These are phyloP conservation scores for Tetrao urogallus DNA, from an alignment of 2,113 vertebrate species.

Conservation along the genomic window DNA sequence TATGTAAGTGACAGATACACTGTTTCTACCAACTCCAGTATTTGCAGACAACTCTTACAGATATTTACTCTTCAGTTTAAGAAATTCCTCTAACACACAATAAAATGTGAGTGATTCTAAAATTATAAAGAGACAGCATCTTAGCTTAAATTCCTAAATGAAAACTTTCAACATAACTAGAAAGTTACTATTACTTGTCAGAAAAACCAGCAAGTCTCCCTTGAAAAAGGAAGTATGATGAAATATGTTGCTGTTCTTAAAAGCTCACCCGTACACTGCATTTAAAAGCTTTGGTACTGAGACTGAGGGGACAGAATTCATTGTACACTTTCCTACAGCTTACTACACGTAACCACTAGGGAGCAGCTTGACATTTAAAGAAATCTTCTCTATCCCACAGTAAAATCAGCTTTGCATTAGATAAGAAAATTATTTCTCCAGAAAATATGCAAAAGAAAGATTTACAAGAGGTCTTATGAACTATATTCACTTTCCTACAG, in stretches of 20 bases:
- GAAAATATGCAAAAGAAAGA: neutral
- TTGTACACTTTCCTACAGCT: neutral
- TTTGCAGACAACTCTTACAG: neutral
- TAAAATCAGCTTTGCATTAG: neutral
- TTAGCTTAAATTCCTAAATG: neutral
- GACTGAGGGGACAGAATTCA: neutral
- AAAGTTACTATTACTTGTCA: neutral
- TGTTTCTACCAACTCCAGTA: neutral
- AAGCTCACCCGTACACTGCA: neutral
- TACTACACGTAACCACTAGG: neutral
- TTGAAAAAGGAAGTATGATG: neutral
- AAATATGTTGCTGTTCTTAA: neutral
- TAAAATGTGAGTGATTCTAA: neutral
- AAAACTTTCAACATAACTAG: neutral
- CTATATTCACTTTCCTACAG: neutral
- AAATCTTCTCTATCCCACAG: neutral
- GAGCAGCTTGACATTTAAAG: constrained; percentile 22
- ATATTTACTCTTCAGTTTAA: neutral
- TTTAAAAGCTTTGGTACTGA: neutral
- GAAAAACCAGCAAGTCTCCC: neutral
- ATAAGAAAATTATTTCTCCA: neutral
- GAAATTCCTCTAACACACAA: neutral
- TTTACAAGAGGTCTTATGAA: neutral
- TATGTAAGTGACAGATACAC: neutral
- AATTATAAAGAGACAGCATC: neutral